Conservation (phyloP, 2,797 vertebrate species). For the Mormyrops attenuatus region DNA sequence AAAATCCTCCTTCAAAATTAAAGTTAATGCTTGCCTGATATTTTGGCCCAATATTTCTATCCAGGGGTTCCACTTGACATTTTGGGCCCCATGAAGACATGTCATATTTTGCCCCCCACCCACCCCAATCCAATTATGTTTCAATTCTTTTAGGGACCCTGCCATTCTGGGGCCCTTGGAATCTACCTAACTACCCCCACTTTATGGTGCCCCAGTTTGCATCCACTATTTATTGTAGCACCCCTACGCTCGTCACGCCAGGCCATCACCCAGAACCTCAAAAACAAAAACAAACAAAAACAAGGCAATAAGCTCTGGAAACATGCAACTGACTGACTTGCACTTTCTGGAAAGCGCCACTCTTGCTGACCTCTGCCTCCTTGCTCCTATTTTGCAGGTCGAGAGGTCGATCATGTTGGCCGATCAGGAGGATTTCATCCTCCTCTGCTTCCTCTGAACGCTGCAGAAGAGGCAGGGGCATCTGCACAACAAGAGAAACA, state of each 20-base stretch:
- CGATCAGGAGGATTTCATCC: conserved; percentile 44
- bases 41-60: too few species aligned
- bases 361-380: conserved; percentile 21
- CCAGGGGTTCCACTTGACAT: neutral
- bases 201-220: neutral
- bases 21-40: too few species aligned
- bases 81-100: neutral
- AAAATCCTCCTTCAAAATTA: neutral
- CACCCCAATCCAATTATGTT: neutral
- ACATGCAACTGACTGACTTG: conserved; percentile 25
- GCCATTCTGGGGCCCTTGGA: neutral
- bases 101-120: neutral
- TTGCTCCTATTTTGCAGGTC: conserved; percentile 48
- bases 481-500: neutral
- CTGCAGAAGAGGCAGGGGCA: conserved; percentile 31
- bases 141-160: neutral
- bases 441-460: conserved; percentile 23
- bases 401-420: conserved; percentile 57
- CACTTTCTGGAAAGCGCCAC: conserved; percentile 29
- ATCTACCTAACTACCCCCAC: neutral
- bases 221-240: neutral
- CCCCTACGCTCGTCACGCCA: neutral
- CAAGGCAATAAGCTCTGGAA: neutral
- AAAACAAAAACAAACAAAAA: neutral
- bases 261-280: neutral